Base-by-base conservation (phyloP, 2,113 vertebrate genomes). In the Carassius gibelio region DNA sequence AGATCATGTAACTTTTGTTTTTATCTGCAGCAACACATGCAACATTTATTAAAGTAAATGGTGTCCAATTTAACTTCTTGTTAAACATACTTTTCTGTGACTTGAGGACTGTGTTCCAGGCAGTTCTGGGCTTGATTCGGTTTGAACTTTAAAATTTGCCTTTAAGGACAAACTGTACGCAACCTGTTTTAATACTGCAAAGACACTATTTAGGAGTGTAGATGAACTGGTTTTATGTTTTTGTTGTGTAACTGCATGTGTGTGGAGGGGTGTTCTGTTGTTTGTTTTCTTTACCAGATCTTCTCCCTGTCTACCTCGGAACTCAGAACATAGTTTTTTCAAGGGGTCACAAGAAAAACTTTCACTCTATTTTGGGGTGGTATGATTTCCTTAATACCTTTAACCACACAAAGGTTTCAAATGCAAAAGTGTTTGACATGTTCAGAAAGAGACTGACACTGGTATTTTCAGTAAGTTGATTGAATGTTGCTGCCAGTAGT, bases 201-300 rank as follows among this genome's bases (percentile, higher is more conserved):
- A 34, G 1, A 57, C 11, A 21, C 34, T 4, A 8, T 61, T 15
- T 34, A 42, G 21, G 17, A 15, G 10, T 79, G 76, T 23, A 8
- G 76, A 42, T 42, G 34, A 1, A 42, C 57, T 79, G 55, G 76
- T 78, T 78, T 77, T n/a, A 13, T 21, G 14, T 6, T 23, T 75
- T 17, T 75, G 14, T 75, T 75, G 48, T 52, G 72, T 50, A 75
- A 75, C 26, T 48, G 42, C 72, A 26, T 4, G 5, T 13, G 42
- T 66, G 6, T 75, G 15, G 10, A 34, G 15, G 19, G 61, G 3
- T 64, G 57, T 79, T 85, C 76, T 87, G 68, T 80, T 80, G 17
- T 62, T 48, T 14, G n/a, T 23, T 82, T 48, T 77, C 50, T 36
- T 71, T 23, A 55, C 38, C n/a, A 38, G 3, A n/a, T 15, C 42